phyloP scores from a whole-genome alignment of 2,113 vertebrate genomes.

The Miniopterus natalensis region DNA sequence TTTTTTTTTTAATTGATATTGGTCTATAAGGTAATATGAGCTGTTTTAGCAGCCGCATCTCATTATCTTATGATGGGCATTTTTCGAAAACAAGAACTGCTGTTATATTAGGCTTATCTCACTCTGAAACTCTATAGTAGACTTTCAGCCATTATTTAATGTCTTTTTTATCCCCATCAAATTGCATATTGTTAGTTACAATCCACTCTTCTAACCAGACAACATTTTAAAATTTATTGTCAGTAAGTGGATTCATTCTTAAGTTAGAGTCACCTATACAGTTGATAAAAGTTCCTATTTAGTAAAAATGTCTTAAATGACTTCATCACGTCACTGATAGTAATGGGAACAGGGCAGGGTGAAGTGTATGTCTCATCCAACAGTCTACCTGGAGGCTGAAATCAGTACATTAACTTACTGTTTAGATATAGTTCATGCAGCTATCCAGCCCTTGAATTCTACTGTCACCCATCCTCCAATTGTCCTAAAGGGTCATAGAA shows the following conservation, averaged over 20 bases:
- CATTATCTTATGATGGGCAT: not conserved
- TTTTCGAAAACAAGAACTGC: not conserved
- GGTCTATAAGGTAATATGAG: not conserved
- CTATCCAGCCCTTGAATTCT: not conserved
- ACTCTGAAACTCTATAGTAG: not conserved
- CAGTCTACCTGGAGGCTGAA: not conserved
- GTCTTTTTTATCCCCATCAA: not conserved
- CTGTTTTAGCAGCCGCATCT: not conserved
- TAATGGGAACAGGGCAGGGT: not conserved
- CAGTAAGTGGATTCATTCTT: not conserved
- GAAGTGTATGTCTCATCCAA: not conserved
- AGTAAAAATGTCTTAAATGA: not conserved
- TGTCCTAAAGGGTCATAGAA: not conserved
- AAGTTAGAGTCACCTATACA: not conserved
- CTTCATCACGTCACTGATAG: constrained; percentile 4
- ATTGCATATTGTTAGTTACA: not conserved
- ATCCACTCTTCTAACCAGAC: not conserved
- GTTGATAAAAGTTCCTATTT: constrained; percentile 38
- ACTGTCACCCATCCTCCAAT: not conserved
- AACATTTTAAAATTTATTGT: not conserved
- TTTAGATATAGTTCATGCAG: not conserved
- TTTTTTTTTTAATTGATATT: not conserved
- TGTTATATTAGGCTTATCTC: not conserved
- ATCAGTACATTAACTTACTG: not conserved
- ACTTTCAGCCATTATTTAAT: not conserved